Percentiles rank a stretch among this genome's conserved stretches.
phyloP scores from a whole-genome alignment of 2,113 vertebrate species.

The Rhinoderma darwinii region DNA sequence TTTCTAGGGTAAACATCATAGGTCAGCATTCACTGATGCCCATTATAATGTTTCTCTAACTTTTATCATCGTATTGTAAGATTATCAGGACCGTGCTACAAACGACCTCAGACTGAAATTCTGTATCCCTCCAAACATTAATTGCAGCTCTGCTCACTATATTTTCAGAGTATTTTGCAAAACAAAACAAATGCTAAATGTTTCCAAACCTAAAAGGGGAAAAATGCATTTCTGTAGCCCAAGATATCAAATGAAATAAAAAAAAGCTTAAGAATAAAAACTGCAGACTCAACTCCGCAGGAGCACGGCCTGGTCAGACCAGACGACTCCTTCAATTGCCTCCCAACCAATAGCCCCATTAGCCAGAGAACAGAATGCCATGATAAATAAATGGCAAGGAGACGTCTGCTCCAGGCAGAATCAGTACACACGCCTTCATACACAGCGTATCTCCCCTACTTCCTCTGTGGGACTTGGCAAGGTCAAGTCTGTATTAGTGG shows the following conservation, averaged over 20 bases:
- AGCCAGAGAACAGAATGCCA: slow-evolving; percentile 50
- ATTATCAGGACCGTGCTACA: background rate
- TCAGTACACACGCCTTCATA: slow-evolving; percentile 48
- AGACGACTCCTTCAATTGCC: slow-evolving; percentile 59
- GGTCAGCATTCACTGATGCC: too few relatives aligned
- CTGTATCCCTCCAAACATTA: background rate
- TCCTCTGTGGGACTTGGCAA: slow-evolving; percentile 54
- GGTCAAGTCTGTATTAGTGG: slow-evolving; percentile 40
- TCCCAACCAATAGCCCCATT: slow-evolving; percentile 43
- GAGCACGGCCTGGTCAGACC: slow-evolving; percentile 58
- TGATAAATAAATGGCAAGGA: slow-evolving; percentile 57
- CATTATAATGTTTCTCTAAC: background rate
- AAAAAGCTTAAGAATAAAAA: slow-evolving; percentile 46
- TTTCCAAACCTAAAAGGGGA: slow-evolving; percentile 37
- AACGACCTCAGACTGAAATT: background rate
- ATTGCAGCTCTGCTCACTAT: slow-evolving; percentile 32
- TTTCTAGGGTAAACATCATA: too few relatives aligned
- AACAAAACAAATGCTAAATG: slow-evolving; percentile 50
- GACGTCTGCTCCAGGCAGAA: slow-evolving; percentile 44
- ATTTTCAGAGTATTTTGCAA: slow-evolving; percentile 33
- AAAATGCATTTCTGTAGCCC: slow-evolving; percentile 41
- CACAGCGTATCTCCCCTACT: slow-evolving; percentile 46
- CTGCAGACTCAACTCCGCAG: slow-evolving; percentile 46
- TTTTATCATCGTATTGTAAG: background rate
- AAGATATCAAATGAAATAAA: slow-evolving; percentile 31